Evolutionary conservation across 2,888 invertebrate species (phyloP).

Genomic region (Pogonocherus hispidulus): DNA sequence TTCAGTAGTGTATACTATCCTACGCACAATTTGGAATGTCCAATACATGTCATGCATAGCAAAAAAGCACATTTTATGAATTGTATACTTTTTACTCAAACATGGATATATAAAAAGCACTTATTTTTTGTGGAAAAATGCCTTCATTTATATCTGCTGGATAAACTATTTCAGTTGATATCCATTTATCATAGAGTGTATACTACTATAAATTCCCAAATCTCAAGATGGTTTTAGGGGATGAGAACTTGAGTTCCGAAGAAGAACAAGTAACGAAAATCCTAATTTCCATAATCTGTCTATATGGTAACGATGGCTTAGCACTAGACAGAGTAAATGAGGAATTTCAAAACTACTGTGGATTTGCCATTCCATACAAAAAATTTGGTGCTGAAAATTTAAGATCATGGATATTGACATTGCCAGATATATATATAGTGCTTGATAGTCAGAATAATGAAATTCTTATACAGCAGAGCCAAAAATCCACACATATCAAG

Average conservation of each 20-base stretch:
- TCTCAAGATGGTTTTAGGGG: constrained; percentile 36
- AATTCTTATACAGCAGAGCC: constrained; percentile 55
- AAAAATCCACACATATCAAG: constrained; percentile 55
- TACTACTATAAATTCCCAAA: constrained; percentile 6
- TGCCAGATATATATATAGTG: constrained; percentile 56
- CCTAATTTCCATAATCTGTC: constrained; percentile 52
- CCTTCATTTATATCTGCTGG: too few species aligned
- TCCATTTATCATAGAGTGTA: background rate
- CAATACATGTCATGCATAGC: too few species aligned
- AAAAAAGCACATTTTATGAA: too few species aligned
- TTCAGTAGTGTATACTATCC: too few species aligned
- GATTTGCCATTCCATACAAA: constrained; percentile 54
- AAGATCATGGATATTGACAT: constrained; percentile 54
- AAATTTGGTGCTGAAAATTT: constrained; percentile 53
- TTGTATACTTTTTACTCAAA: too few species aligned
- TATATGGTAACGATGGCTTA: constrained; percentile 55
- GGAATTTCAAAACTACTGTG: constrained; percentile 54
- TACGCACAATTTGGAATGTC: too few species aligned
- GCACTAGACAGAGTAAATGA: constrained; percentile 50
- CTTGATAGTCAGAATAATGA: constrained; percentile 51
- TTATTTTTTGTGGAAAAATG: too few species aligned
- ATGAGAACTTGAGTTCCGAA: constrained; percentile 33
- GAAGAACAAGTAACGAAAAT: constrained; percentile 50
- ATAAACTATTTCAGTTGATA: constrained; percentile 6
- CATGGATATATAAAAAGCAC: too few species aligned